These are phyloP conservation scores for Steinernema hermaphroditum DNA, from an alignment of 2,888 invertebrate genomes.

Conservation along the genomic window DNA sequence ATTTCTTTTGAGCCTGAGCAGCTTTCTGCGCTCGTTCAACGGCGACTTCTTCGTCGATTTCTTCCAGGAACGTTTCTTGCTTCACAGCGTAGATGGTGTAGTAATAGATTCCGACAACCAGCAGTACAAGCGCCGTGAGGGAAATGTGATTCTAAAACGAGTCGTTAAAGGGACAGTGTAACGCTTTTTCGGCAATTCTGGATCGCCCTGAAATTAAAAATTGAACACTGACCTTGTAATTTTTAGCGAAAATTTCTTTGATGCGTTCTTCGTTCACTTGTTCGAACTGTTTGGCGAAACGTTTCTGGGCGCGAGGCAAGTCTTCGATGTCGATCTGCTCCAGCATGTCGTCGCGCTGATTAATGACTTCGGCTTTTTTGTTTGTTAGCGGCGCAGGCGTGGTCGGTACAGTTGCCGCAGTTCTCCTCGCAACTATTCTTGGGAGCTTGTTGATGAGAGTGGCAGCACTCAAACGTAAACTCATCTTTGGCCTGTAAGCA, in stretches of 20 bases:
- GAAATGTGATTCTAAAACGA: slow-evolving; percentile 50
- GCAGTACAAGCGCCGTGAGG: slow-evolving; percentile 43
- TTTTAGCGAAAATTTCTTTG: slow-evolving; percentile 62
- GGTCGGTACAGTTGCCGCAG: slow-evolving; percentile 5
- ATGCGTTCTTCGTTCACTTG: slow-evolving; percentile 63
- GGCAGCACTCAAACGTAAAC: neutral
- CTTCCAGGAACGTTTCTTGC: slow-evolving; percentile 89
- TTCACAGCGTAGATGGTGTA: slow-evolving; percentile 84
- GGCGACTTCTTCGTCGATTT: slow-evolving; percentile 76
- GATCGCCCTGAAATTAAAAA: too few relatives aligned
- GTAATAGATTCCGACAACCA: slow-evolving; percentile 75
- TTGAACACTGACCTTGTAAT: slow-evolving; percentile 57
- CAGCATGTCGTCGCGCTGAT: slow-evolving; percentile 50
- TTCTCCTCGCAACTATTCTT: neutral
- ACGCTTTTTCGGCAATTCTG: too few relatives aligned
- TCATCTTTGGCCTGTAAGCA: neutral
- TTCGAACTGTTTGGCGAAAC: slow-evolving; percentile 63
- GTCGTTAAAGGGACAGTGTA: neutral
- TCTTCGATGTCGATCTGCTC: slow-evolving; percentile 62
- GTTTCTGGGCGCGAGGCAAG: slow-evolving; percentile 61
- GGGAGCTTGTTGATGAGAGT: neutral
- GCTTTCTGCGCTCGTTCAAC: slow-evolving; percentile 40
- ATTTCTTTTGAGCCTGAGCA: neutral
- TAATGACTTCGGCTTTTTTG: slow-evolving; percentile 12
- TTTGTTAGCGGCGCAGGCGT: slow-evolving; percentile 14